A percentile compares a stretch with the other conserved stretches of the same genome.
phyloP scores from a whole-genome alignment of 2,888 invertebrate genomes.

The Standfussiana lucernea region DNA sequence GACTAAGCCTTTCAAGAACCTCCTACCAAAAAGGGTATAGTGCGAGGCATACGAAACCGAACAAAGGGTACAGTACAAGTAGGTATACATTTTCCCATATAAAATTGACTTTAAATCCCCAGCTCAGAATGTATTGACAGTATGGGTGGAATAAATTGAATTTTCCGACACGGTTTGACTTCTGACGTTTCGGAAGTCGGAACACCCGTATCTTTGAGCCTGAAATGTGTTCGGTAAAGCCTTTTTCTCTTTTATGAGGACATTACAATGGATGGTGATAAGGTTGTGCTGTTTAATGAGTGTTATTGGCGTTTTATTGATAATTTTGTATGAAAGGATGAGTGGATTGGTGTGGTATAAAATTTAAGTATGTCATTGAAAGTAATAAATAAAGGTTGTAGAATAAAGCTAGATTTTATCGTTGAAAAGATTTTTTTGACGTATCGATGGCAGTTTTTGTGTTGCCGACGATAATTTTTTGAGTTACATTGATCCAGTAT shows the following conservation, averaged over 20 bases:
- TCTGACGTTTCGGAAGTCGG: constrained; percentile 45
- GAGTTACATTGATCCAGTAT: not conserved
- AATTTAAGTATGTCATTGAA: constrained; percentile 11
- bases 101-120: constrained; percentile 82
- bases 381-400: not conserved
- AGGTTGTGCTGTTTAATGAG: constrained; percentile 49
- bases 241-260: constrained; percentile 53
- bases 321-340: constrained; percentile 14
- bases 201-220: constrained; percentile 45
- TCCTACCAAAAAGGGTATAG: constrained; percentile 53
- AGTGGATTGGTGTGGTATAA: constrained; percentile 1
- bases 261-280: constrained; percentile 51
- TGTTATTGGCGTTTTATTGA: constrained; percentile 41
- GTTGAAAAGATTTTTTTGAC: not conserved
- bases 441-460: not conserved
- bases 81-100: constrained; percentile 70
- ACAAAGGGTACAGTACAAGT: constrained; percentile 50
- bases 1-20: constrained; percentile 45
- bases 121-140: constrained; percentile 74
- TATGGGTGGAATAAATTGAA: constrained; percentile 79
- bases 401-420: not conserved
- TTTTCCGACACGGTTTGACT: constrained; percentile 67
- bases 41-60: constrained; percentile 34
- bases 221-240: constrained; percentile 44
- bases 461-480: not conserved